Base-by-base conservation (phyloP, 1,140 invertebrate species). In the Drosophila serrata region DNA sequence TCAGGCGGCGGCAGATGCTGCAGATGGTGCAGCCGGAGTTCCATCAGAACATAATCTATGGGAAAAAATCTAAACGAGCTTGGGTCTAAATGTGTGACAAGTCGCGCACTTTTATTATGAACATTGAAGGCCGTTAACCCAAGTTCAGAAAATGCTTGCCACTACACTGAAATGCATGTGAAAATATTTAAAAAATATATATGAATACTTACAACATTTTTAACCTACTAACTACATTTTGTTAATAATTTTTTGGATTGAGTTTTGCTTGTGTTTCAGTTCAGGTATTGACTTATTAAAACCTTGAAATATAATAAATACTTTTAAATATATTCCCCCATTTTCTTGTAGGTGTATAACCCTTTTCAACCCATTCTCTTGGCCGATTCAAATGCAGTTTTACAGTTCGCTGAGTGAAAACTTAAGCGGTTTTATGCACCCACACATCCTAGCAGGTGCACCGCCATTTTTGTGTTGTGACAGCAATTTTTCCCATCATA, bases 401-500 rank as follows among this genome's bases (percentile, higher is more conserved):
- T 75, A 84, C 84, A 88, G 84, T 87, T 88, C 80, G 84, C 62
- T 87, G 84, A 69, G 79, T 87, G 80, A 84, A 88, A 88, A 84
- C 85, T 90, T 84, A 87, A 87, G 84, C 85, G 84, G 85, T 84
- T 87, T 80, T 84, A 57, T 74, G 69, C 68, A 59, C 62, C 49
- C 51, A 49, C 33, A 46, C n/a, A 48, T 39, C 15, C 57, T 11
- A 27, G 56, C 55, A 57, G 31, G 60, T 75, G 59, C 43, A 45
- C 42, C 46, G 37, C 19, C 64, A 62, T 64, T 86, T 82, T 87
- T 87, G 70, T 88, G 84, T 87, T 87, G 79, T 87, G 80, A 88
- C 79, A 88, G 82, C 82, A 86, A 88, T 79, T 82, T 87, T 79
- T 69, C 15, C 75, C 80, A 79, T 88, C 77, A 72, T 27, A 65